Evolutionary conservation across 30 jellyfish, hydroid and myxozoan genomes (phyloP), one percentile per base, ranked within the genome.

Genomic region (Hydractinia symbiolongicarpus): DNA sequence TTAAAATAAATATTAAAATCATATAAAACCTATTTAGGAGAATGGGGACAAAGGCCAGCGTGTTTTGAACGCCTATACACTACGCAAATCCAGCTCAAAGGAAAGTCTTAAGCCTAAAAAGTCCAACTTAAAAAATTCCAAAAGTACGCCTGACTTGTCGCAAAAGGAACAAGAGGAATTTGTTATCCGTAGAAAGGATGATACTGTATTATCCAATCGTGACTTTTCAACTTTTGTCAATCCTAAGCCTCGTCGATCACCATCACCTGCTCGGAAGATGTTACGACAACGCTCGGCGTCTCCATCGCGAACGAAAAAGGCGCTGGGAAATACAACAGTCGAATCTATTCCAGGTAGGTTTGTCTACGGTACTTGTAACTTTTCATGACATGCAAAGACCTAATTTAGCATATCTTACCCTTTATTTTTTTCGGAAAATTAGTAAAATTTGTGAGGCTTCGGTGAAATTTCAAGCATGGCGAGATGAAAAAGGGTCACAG

Each of bases 181-280:
- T 88, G 61, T 86, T 73, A 93, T 91, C 50, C 72, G 85, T 80
- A 83, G 89, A 20, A 86, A 80, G 68, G 98, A 91, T 83, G 95
- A 83, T 55, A 83, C 69, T 67, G 67, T 73, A 0, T 72, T 91
- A 30, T 77, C 84, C 58, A 91, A 91, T 84, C 98, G 98, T 91
- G 94, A 91, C 61, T 91, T 91, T 73, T 82, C 96, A 84, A 84
- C 98, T 81, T 91, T 91, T 91, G 83, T 83, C 79, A 95, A 96
- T 74, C 98, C 98, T 54, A 91, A 91, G 98, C 94, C 97, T 14
- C 96, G 98, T 50, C 93, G 96, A n/a, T 91, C 98, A 11, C 61
- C 69, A 61, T 91, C 98, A n/a, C 98, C 98, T 11, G 54, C 98
- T 16, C 92, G 96, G 20, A 50, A 94, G 40, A 13, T 61, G 53